Conservation (phyloP, 2,113 vertebrate species). For the Clarias macrocephalus region DNA sequence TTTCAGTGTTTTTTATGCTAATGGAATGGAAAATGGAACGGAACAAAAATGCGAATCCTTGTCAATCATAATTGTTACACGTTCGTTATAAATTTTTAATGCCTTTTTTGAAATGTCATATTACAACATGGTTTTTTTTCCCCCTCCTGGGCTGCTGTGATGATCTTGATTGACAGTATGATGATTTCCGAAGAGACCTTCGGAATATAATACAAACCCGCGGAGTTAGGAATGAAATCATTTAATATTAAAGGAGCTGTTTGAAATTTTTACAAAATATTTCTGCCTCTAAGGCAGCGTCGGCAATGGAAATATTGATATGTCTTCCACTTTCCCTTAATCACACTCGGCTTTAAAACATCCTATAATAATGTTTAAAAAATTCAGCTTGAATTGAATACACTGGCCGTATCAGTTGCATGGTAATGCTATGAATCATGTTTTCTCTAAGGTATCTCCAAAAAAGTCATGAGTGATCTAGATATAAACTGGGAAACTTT, state of each 20-base stretch:
- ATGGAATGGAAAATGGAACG: background rate
- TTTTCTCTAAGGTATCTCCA: background rate
- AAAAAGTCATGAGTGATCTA: background rate
- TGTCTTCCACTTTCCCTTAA: background rate
- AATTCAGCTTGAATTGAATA: background rate
- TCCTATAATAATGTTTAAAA: background rate
- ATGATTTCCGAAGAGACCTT: conserved; percentile 2
- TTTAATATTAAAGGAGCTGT: background rate
- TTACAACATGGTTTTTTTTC: background rate
- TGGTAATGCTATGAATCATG: background rate
- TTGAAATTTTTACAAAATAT: background rate
- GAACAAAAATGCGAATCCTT: background rate
- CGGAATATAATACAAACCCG: background rate
- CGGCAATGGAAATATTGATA: background rate
- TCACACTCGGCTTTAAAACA: background rate
- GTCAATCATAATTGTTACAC: background rate
- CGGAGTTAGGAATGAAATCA: background rate
- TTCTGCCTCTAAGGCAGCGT: background rate
- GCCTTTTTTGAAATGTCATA: background rate
- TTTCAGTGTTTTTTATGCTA: background rate
- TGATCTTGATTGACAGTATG: conserved; percentile 13
- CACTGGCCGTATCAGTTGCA: background rate
- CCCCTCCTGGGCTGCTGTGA: background rate
- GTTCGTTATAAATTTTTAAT: background rate
- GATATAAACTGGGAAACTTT: background rate